phyloP scores from a whole-genome alignment of 2,797 vertebrate genomes.

The Pygocentrus nattereri region DNA sequence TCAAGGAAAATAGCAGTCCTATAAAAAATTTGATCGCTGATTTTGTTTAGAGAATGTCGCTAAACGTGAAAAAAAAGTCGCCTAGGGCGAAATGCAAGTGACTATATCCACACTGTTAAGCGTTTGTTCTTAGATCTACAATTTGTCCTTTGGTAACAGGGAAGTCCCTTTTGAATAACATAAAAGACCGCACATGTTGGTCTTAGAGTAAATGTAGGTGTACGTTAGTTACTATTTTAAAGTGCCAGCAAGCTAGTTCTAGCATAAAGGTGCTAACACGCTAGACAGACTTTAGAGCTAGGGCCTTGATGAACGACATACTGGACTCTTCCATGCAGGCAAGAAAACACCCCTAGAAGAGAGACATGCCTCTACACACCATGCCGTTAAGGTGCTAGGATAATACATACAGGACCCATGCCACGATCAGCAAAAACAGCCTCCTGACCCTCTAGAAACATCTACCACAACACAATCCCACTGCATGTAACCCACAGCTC shows the following conservation, averaged over 20 bases:
- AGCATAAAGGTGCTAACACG: constrained; percentile 68
- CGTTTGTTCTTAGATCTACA: constrained; percentile 52
- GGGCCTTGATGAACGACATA: constrained; percentile 36
- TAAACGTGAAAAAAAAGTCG: constrained; percentile 33
- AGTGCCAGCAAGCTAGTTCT: constrained; percentile 73
- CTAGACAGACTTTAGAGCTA: constrained; percentile 50
- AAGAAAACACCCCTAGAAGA: constrained; percentile 50
- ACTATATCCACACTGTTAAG: constrained; percentile 37
- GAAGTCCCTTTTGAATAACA: constrained; percentile 32
- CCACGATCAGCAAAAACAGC: constrained; percentile 54
- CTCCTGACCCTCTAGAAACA: constrained; percentile 48
- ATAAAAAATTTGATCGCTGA: constrained; percentile 17
- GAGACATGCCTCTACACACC: constrained; percentile 31
- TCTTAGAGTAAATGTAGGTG: constrained; percentile 48
- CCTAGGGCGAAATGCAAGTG: constrained; percentile 23
- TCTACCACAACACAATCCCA: constrained; percentile 32
- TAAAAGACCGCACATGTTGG: constrained; percentile 28
- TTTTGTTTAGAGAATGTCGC: constrained; percentile 11
- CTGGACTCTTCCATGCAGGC: constrained; percentile 52
- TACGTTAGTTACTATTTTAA: constrained; percentile 68
- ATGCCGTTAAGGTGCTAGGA: constrained; percentile 52
- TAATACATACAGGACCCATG: constrained; percentile 54
- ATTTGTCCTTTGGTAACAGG: constrained; percentile 72
- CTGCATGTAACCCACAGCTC: constrained; percentile 21
- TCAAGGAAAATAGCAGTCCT: constrained; percentile 18